These are phyloP conservation scores for Chirona hameri DNA, from an alignment of 2,888 invertebrate species.

Conservation along the genomic window DNA sequence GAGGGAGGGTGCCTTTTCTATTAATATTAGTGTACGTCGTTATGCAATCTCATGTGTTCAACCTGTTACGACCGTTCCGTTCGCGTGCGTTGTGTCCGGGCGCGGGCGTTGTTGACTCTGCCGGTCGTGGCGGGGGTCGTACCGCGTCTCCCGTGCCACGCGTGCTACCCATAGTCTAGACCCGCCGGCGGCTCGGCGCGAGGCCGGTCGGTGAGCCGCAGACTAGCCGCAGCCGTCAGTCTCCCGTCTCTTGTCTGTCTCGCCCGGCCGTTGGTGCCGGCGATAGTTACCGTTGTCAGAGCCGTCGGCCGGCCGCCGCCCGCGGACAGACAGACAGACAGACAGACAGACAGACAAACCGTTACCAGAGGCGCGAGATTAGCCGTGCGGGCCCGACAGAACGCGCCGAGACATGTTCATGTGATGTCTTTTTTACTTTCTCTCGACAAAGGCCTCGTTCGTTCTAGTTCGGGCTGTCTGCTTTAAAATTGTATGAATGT, in stretches of 20 bases:
- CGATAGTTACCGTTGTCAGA: too few species aligned
- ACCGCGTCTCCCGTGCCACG: too few species aligned
- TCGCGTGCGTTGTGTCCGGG: not conserved
- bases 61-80: not conserved
- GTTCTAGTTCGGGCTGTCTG: not conserved
- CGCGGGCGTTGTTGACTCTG: not conserved
- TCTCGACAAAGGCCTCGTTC: not conserved
- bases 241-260: too few species aligned
- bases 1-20: slow-evolving; percentile 25
- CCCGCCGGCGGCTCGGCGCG: too few species aligned
- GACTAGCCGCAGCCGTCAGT: too few species aligned
- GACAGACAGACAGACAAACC: not conserved
- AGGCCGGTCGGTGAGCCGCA: too few species aligned
- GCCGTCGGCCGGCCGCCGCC: too few species aligned
- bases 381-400: not conserved
- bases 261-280: too few species aligned
- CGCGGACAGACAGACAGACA: not conserved
- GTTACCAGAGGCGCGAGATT: slow-evolving; percentile 10
- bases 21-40: not conserved
- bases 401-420: not conserved
- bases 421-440: not conserved
- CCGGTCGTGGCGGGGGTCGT: too few species aligned
- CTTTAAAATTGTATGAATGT: slow-evolving; percentile 12
- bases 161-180: too few species aligned
- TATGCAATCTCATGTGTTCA: slow-evolving; percentile 12